Percentiles rank a stretch among this genome's conserved stretches.
phyloP scores from a whole-genome alignment of 2,113 vertebrate genomes.

The Crotalus tigris region DNA sequence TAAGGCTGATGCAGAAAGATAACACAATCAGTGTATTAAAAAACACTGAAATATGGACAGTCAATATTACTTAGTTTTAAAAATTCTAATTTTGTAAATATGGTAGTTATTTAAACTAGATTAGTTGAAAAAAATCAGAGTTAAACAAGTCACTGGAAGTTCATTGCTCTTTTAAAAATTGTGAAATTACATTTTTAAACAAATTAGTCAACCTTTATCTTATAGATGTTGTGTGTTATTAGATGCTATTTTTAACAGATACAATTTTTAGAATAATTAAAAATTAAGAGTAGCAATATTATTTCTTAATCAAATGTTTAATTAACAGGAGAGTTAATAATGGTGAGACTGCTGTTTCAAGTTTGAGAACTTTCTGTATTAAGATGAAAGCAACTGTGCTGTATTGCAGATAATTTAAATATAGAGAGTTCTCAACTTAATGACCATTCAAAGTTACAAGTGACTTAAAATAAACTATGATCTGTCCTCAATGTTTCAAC shows the following conservation, averaged over 20 bases:
- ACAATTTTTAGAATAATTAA: background rate
- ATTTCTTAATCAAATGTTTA: background rate
- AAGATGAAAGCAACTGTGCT: background rate
- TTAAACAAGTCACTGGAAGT: background rate
- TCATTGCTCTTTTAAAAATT: background rate
- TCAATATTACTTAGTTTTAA: background rate
- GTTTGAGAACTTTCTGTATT: background rate
- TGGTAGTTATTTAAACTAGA: background rate
- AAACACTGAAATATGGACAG: background rate
- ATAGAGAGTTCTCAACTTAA: background rate
- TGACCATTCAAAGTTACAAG: background rate
- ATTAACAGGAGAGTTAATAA: background rate
- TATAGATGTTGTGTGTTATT: background rate
- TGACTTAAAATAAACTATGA: background rate
- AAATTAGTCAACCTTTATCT: background rate
- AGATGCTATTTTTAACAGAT: background rate
- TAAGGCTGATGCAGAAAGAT: background rate
- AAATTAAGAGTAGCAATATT: background rate
- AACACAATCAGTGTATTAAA: background rate
- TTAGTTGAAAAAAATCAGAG: background rate
- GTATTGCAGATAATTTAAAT: background rate
- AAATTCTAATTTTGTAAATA: background rate
- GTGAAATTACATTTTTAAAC: background rate
- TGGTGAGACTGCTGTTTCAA: background rate
- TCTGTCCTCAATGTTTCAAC: background rate